A percentile compares a stretch with the other conserved stretches of the same genome.
These are phyloP conservation scores for Synanthedon vespiformis DNA, from an alignment of 2,888 invertebrate genomes.

Conservation along the genomic window DNA sequence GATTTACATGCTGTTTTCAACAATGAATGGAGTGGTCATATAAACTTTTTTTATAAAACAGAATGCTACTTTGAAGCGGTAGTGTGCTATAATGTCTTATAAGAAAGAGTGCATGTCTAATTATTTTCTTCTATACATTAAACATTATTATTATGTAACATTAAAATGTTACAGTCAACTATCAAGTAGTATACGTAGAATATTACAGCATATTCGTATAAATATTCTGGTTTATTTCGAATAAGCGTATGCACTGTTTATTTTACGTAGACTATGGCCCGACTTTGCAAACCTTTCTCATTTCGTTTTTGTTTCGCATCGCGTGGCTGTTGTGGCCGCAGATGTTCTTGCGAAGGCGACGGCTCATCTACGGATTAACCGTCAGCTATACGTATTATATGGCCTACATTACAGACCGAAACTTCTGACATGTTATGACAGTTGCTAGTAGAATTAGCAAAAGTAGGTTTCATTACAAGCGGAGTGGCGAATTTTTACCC, in stretches of 20 bases:
- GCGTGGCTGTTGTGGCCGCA: constrained; percentile 44
- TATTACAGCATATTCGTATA: too few relatives aligned
- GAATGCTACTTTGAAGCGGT: too few relatives aligned
- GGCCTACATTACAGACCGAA: constrained; percentile 40
- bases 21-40: too few relatives aligned
- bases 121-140: too few relatives aligned
- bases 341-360: constrained; percentile 50
- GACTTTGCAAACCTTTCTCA: constrained; percentile 63
- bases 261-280: constrained; percentile 4
- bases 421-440: constrained; percentile 27
- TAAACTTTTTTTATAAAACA: too few relatives aligned
- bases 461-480: not conserved
- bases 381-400: constrained; percentile 54
- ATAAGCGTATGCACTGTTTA: not conserved
- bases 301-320: constrained; percentile 60
- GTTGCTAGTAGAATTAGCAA: constrained; percentile 3
- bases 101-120: too few relatives aligned
- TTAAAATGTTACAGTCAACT: too few relatives aligned
- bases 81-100: too few relatives aligned
- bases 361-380: constrained; percentile 64
- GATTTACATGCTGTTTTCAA: too few relatives aligned
- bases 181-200: too few relatives aligned
- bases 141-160: too few relatives aligned
- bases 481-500: not conserved
- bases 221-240: too few relatives aligned